These are phyloP conservation scores for Cricetomys ansorgei DNA, from an alignment of 2,113 vertebrate species.

Conservation along the genomic window DNA sequence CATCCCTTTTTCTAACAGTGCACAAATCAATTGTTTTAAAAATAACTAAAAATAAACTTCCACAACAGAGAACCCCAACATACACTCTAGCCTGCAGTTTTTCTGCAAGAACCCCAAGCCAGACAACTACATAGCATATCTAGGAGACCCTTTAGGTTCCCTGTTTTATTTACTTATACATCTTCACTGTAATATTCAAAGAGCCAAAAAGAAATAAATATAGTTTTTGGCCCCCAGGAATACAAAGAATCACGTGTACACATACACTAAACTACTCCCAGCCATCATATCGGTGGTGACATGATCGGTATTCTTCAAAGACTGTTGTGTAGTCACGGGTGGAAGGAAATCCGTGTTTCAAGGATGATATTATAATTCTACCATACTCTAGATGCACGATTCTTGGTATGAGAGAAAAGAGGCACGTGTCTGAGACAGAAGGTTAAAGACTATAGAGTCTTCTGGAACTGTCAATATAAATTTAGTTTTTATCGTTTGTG, in stretches of 20 bases:
- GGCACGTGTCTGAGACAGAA: neutral
- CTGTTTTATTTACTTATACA: too few relatives aligned
- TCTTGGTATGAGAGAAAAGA: neutral
- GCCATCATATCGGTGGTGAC: neutral
- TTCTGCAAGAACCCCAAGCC: too few relatives aligned
- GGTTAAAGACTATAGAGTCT: neutral
- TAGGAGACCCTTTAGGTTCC: too few relatives aligned
- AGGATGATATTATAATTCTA: neutral
- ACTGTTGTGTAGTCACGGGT: neutral
- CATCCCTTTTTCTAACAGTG: too few relatives aligned
- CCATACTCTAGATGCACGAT: neutral
- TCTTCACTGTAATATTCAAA: neutral
- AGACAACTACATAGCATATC: too few relatives aligned
- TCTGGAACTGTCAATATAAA: neutral
- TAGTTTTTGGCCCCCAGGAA: neutral
- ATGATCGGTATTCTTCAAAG: neutral
- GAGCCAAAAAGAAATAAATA: constrained; percentile 1
- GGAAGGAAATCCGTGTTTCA: neutral
- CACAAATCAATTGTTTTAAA: too few relatives aligned
- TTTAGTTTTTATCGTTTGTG: neutral
- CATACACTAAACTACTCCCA: neutral
- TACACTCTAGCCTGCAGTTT: too few relatives aligned
- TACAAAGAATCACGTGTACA: neutral
- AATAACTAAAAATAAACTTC: too few relatives aligned
- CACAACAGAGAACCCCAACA: too few relatives aligned